These are phyloP conservation scores for Lota lota DNA, from an alignment of 2,113 vertebrate genomes.

Conservation along the genomic window DNA sequence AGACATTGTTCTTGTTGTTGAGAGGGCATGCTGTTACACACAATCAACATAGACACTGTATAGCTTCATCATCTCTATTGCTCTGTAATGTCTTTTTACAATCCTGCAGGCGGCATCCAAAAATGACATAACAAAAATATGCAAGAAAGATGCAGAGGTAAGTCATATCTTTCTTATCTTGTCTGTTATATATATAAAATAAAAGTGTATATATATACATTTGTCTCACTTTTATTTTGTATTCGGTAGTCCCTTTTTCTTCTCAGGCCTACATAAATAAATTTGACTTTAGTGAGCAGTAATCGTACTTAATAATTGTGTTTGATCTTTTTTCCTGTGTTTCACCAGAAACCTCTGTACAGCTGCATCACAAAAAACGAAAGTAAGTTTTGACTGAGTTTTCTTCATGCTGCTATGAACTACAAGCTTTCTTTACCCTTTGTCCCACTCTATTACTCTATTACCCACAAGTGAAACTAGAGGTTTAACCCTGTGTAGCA, in stretches of 20 bases:
- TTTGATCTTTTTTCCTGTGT: conserved; percentile 33
- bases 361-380: conserved; percentile 99
- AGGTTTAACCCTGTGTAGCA: too few relatives aligned
- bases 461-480: too few relatives aligned
- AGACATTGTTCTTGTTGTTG: not conserved
- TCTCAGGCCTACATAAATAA: too few relatives aligned
- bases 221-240: too few relatives aligned
- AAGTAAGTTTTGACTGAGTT: conserved; percentile 79
- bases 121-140: conserved; percentile 90
- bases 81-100: conserved; percentile 5
- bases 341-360: conserved; percentile 89
- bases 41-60: not conserved
- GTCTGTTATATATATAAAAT: too few relatives aligned
- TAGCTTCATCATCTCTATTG: not conserved
- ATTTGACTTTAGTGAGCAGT: not conserved
- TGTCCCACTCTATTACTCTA: too few relatives aligned
- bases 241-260: too few relatives aligned
- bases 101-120: conserved; percentile 87
- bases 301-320: not conserved
- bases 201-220: too few relatives aligned
- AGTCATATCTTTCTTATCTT: conserved; percentile 22
- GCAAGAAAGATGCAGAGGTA: conserved; percentile 97
- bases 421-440: too few relatives aligned
- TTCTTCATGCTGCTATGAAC: too few relatives aligned
- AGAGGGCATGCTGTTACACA: not conserved